Evolutionary conservation across 2,113 vertebrate species (phyloP).

Genomic region (Saimiri boliviensis): DNA sequence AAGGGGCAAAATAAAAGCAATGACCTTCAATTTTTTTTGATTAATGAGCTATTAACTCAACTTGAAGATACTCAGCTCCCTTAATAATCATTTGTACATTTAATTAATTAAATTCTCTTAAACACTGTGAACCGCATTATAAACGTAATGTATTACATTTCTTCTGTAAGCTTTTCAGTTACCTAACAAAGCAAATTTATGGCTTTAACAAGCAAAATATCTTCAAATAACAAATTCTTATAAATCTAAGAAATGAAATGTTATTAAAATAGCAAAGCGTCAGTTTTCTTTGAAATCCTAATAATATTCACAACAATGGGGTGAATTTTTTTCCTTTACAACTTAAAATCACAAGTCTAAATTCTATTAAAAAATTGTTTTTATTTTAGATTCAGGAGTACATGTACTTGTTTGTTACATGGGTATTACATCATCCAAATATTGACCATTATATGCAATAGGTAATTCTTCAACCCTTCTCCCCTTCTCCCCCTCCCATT

Average conservation of each 20-base stretch:
- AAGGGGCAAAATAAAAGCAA: neutral
- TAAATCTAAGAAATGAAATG: constrained; percentile 38
- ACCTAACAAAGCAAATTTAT: constrained; percentile 37
- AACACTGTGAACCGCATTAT: constrained; percentile 55
- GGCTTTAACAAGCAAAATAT: neutral
- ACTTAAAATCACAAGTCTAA: constrained; percentile 13
- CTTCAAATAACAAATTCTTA: constrained; percentile 42
- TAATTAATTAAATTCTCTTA: constrained; percentile 63
- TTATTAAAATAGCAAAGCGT: neutral
- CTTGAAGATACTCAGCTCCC: neutral
- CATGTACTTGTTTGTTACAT: too few species aligned
- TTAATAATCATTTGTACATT: constrained; percentile 50
- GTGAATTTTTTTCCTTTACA: neutral
- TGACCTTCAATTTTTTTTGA: constrained; percentile 15
- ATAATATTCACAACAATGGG: neutral
- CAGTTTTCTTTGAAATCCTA: constrained; percentile 12
- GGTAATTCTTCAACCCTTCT: too few species aligned
- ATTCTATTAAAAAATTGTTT: neutral
- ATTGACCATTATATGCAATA: too few species aligned
- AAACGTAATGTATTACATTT: constrained; percentile 47
- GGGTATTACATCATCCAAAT: too few species aligned
- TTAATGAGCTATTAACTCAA: constrained; percentile 52
- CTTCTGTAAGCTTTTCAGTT: constrained; percentile 22
- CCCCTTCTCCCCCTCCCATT: too few species aligned
- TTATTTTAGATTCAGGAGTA: too few species aligned